These are phyloP conservation scores for Spea multiplicata DNA, from an alignment of 2,113 vertebrate genomes.

Conservation along the genomic window DNA sequence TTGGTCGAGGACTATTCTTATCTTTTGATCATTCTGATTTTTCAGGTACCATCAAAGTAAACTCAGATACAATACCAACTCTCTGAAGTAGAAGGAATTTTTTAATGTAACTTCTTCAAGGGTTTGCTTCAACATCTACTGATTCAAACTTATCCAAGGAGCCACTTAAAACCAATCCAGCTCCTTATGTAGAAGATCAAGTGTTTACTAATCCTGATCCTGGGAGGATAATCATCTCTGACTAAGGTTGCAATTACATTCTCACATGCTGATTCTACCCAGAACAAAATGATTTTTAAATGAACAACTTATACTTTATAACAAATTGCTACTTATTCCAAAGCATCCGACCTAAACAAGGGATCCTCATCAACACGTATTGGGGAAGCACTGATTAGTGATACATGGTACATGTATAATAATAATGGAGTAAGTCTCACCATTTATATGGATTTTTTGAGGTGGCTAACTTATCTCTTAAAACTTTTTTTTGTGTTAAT, in stretches of 20 bases:
- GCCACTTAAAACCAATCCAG: background rate
- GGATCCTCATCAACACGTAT: background rate
- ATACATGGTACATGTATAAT: background rate
- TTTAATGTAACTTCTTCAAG: background rate
- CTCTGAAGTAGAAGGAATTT: no score
- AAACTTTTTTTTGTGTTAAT: no score
- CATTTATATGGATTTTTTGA: no score
- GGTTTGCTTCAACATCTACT: background rate
- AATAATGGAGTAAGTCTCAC: background rate
- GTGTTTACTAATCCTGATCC: background rate
- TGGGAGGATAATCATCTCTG: background rate
- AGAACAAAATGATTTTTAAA: background rate
- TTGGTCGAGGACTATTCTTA: no score
- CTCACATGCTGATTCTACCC: background rate
- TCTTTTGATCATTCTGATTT: no score
- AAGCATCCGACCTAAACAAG: background rate
- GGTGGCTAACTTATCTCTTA: no score
- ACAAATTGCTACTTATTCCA: background rate
- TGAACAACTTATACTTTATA: no score
- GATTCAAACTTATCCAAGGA: background rate
- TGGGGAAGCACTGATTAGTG: no score
- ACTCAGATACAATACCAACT: no score
- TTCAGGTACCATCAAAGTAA: no score
- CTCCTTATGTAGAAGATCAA: background rate
- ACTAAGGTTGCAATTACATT: background rate